Percentiles rank a stretch among this genome's conserved stretches.
Conservation (phyloP, 2,797 vertebrate genomes). For the Neosilurus hyrtlii region DNA sequence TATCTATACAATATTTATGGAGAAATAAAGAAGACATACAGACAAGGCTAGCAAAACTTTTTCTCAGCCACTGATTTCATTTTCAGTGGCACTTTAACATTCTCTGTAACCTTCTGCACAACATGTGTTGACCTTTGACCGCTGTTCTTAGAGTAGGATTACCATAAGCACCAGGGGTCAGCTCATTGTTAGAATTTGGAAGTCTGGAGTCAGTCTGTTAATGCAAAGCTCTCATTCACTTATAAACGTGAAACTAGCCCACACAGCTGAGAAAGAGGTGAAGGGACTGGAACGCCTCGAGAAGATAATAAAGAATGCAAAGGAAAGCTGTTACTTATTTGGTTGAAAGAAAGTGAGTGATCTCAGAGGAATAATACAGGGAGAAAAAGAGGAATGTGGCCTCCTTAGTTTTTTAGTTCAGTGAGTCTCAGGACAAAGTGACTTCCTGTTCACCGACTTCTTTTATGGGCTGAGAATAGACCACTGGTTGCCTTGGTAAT, state of each 20-base stretch:
- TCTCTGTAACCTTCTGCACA: slow-evolving; percentile 33
- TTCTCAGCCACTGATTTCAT: background rate
- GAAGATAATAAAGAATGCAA: slow-evolving; percentile 25
- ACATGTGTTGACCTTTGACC: slow-evolving; percentile 62
- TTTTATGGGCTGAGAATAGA: slow-evolving; percentile 64
- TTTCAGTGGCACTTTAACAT: background rate
- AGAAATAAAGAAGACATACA: background rate
- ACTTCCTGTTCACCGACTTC: slow-evolving; percentile 65
- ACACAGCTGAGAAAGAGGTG: slow-evolving; percentile 10
- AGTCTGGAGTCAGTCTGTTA: slow-evolving; percentile 64
- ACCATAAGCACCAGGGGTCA: slow-evolving; percentile 56
- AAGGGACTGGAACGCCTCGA: slow-evolving; percentile 5
- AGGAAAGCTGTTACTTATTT: slow-evolving; percentile 24
- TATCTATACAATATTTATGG: too few relatives aligned
- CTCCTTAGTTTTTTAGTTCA: slow-evolving; percentile 52
- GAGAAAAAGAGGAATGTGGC: background rate
- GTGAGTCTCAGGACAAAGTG: slow-evolving; percentile 61
- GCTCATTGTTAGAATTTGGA: slow-evolving; percentile 56
- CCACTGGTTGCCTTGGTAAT: slow-evolving; percentile 69
- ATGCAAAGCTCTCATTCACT: slow-evolving; percentile 65
- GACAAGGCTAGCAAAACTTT: background rate
- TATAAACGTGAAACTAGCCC: slow-evolving; percentile 68
- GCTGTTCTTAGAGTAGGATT: slow-evolving; percentile 22
- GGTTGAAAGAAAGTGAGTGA: slow-evolving; percentile 28
- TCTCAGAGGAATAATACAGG: slow-evolving; percentile 41